Evolutionary conservation across 2,888 invertebrate genomes (phyloP), one percentile per base, ranked within the genome.

Genomic region (Dinocampus coccinellae): DNA sequence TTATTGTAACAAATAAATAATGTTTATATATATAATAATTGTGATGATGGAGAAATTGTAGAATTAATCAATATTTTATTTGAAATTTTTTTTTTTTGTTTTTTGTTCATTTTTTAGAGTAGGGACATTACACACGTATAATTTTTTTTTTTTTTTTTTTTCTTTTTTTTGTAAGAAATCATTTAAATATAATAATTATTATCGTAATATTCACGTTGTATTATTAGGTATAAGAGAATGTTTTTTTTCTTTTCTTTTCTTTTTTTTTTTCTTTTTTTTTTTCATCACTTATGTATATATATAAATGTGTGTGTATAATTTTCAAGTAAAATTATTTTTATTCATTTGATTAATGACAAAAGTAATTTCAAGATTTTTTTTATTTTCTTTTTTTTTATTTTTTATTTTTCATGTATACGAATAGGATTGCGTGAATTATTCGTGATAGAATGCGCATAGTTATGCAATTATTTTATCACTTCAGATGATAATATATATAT

Each of bases 121-220:
- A 16, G 29, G 36, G n/a, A 34, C 58, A 69, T 64, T 53, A 53
- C 64, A 72, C 63, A 39, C 39, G 55, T 66, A 16, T 20, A 60
- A 80, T 78, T 82, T 83, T 36, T 77, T 75, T 81, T 78, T 82
- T 83, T 75, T 78, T 82, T 83, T 36, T 77, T 75, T 81, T 78
- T 82, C 83, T 75, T 81, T 78, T 82, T 83, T 83, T 78, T 80
- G 81, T 84, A 84, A 82, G 84, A 85, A 84, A 83, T 79, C 78
- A 76, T 78, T 81, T 79, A 78, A 78, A 78, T 81, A 79, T 82
- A 73, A 71, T 78, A 73, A 69, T 70, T 73, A 70, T 74, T 72
- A 75, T 73, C 65, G 73, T 73, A 79, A 76, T 76, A 75, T 77
- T 77, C 72, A 73, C 79, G 76, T 78, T 79, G 80, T 77, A 69